phyloP scores from a whole-genome alignment of 2,113 vertebrate genomes.

The Larimichthys crocea region DNA sequence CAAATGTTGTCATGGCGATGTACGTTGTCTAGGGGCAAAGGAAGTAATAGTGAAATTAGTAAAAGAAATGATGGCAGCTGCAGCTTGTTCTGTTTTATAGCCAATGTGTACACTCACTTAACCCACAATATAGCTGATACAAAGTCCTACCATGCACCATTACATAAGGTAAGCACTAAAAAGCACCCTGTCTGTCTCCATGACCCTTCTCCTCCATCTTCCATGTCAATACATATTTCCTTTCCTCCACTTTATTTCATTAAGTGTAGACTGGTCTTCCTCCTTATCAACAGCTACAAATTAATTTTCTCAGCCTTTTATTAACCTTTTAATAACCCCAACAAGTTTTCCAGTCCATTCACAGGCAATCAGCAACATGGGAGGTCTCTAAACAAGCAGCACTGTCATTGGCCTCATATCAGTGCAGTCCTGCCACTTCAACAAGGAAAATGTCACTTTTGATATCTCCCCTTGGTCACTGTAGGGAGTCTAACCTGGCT shows the following conservation, averaged over 20 bases:
- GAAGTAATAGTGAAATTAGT: background rate
- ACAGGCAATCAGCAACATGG: slow-evolving; percentile 64
- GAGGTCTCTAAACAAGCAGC: slow-evolving; percentile 63
- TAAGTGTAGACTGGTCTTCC: slow-evolving; percentile 11
- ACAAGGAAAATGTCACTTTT: slow-evolving; percentile 74
- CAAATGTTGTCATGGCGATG: background rate
- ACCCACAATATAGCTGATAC: background rate
- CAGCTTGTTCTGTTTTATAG: background rate
- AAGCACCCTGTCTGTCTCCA: slow-evolving; percentile 12
- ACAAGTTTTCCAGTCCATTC: slow-evolving; percentile 56
- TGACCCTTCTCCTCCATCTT: background rate
- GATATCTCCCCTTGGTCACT: slow-evolving; percentile 72
- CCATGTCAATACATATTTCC: slow-evolving; percentile 28
- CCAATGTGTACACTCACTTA: background rate
- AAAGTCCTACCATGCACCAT: background rate
- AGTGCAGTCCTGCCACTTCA: slow-evolving; percentile 62
- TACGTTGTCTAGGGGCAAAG: background rate
- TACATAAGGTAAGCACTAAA: slow-evolving; percentile 7
- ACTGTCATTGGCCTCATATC: slow-evolving; percentile 65
- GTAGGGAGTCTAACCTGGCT: slow-evolving; percentile 64
- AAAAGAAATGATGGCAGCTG: no score
- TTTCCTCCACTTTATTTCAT: slow-evolving; percentile 49
- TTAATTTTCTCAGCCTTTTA: slow-evolving; percentile 53
- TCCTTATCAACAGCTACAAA: slow-evolving; percentile 55
- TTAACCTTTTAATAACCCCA: slow-evolving; percentile 44